These are phyloP conservation scores for Harpagifer antarcticus DNA, from an alignment of 2,797 vertebrate genomes.

Conservation along the genomic window DNA sequence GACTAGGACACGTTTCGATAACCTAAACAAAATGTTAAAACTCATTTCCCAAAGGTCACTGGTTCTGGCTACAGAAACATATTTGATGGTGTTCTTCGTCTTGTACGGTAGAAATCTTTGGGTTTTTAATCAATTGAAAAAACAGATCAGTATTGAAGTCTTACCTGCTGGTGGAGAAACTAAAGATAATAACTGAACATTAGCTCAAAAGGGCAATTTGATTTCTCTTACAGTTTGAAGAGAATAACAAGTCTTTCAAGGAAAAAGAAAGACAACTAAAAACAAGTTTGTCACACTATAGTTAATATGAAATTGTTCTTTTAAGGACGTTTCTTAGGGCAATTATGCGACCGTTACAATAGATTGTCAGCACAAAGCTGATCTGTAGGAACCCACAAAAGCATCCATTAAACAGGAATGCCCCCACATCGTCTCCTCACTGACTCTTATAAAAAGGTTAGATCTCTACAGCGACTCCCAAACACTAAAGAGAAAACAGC, in stretches of 20 bases:
- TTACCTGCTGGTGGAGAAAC: background rate
- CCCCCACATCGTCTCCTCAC: background rate
- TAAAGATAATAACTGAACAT: background rate
- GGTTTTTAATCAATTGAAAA: background rate
- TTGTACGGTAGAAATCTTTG: background rate
- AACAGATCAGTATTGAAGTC: background rate
- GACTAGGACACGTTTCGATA: background rate
- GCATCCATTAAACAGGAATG: background rate
- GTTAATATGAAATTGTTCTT: background rate
- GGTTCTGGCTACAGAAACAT: background rate
- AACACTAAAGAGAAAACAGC: slow-evolving; percentile 10
- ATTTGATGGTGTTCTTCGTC: background rate
- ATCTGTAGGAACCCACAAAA: slow-evolving; percentile 5
- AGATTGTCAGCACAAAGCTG: background rate
- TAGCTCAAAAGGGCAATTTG: background rate
- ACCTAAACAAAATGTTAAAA: background rate
- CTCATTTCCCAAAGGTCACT: background rate
- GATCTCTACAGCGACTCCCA: background rate
- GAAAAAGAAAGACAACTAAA: background rate
- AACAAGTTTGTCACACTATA: background rate
- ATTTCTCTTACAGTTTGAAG: too few species aligned
- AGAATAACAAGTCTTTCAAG: background rate
- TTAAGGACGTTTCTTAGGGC: background rate
- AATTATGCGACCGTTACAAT: background rate
- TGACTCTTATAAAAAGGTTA: background rate